A percentile compares a stretch with the other conserved stretches of the same genome.
phyloP scores from a whole-genome alignment of 2,113 vertebrate genomes.

The Monopterus albus region DNA sequence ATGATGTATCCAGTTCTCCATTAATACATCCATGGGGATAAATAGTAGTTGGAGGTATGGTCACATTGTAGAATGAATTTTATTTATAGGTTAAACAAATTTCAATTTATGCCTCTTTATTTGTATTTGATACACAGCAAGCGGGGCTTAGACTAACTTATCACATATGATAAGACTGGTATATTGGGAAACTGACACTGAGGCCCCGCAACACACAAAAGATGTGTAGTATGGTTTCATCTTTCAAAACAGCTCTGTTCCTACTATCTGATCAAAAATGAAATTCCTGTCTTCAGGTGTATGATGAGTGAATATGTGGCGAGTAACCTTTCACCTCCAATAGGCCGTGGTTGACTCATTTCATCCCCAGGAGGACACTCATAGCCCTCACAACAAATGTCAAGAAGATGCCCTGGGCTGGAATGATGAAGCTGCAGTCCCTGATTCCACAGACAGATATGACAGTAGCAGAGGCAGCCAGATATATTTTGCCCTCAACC shows the following conservation, averaged over 20 bases:
- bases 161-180: too few relatives aligned
- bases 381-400: constrained; percentile 74
- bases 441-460: constrained; percentile 82
- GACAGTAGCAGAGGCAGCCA: constrained; percentile 81
- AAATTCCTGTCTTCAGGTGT: constrained; percentile 54
- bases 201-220: too few relatives aligned
- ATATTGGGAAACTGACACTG: too few relatives aligned
- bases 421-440: constrained; percentile 72
- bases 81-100: too few relatives aligned
- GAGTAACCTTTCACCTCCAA: constrained; percentile 56
- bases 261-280: constrained; percentile 76
- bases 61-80: too few relatives aligned
- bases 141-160: too few relatives aligned
- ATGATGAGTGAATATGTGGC: constrained; percentile 12
- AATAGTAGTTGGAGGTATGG: too few relatives aligned
- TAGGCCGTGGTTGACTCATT: constrained; percentile 43
- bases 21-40: too few relatives aligned
- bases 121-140: too few relatives aligned
- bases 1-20: too few relatives aligned
- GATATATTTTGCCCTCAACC: constrained; percentile 78
- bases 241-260: not conserved
- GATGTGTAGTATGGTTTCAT: not conserved
- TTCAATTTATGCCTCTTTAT: too few relatives aligned
- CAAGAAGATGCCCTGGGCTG: constrained; percentile 52
- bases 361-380: constrained; percentile 44